Evolutionary conservation across 92 coral and sea anemone genomes (phyloP).

Genomic region (Pocillopora meandrina): DNA sequence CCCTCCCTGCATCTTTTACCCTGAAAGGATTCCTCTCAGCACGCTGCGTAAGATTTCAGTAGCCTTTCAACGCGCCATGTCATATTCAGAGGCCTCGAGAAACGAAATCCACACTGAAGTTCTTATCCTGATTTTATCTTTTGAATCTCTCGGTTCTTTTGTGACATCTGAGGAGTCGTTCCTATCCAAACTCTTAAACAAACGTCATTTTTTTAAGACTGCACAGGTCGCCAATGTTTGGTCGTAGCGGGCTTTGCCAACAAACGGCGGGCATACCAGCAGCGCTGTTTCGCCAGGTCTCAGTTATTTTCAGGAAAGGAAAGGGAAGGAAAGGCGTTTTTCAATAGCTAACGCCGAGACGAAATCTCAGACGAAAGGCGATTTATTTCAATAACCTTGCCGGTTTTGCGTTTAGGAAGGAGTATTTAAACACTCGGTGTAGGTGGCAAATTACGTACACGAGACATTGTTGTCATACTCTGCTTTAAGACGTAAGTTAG

Average conservation of each 20-base stretch:
- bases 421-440: neutral
- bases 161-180: constrained; percentile 17
- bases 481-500: no score
- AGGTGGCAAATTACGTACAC: constrained; percentile 4
- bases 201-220: constrained; percentile 4
- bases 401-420: no score
- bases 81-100: constrained; percentile 1
- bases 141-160: neutral
- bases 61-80: constrained; percentile 24
- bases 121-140: constrained; percentile 9
- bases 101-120: constrained; percentile 8
- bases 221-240: neutral
- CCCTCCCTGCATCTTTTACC: neutral
- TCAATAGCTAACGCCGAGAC: neutral
- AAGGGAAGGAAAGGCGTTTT: constrained; percentile 23
- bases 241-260: neutral
- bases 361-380: neutral
- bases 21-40: neutral
- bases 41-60: neutral
- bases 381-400: no score
- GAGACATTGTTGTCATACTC: constrained; percentile 29
- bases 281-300: neutral
- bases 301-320: neutral
- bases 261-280: neutral
- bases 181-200: neutral